A percentile compares a stretch with the other conserved stretches of the same genome.
Evolutionary conservation across 2,888 invertebrate species (phyloP).

Genomic region (Incurvaria masculella): DNA sequence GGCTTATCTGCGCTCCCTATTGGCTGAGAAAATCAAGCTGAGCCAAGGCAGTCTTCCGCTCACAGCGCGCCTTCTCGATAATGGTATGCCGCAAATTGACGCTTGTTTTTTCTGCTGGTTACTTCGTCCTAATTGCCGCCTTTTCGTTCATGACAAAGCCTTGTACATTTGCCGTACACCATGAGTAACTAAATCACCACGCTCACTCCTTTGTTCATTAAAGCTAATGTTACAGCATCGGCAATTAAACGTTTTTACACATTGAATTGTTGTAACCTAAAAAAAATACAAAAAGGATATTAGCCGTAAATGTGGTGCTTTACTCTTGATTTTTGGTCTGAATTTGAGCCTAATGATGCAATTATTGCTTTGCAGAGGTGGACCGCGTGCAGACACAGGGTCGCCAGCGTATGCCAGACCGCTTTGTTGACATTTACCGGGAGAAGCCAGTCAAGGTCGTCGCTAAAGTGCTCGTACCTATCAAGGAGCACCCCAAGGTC

Average conservation of each 20-base stretch:
- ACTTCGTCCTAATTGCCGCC: too few species aligned
- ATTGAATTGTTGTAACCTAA: too few species aligned
- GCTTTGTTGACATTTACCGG: constrained; percentile 74
- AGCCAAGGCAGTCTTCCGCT: constrained; percentile 67
- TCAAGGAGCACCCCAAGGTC: constrained; percentile 72
- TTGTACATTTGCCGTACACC: constrained; percentile 4
- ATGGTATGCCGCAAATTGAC: constrained; percentile 52
- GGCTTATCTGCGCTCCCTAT: constrained; percentile 72
- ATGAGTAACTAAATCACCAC: too few species aligned
- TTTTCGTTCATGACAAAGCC: constrained; percentile 6
- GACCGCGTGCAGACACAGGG: constrained; percentile 68
- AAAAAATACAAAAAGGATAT: too few species aligned
- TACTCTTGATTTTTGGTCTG: too few species aligned
- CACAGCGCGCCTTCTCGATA: constrained; percentile 66
- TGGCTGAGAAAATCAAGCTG: constrained; percentile 67
- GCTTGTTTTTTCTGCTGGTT: too few species aligned
- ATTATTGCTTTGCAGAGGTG: constrained; percentile 65
- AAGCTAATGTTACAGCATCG: too few species aligned
- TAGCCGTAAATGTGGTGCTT: too few species aligned
- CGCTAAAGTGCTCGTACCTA: constrained; percentile 70
- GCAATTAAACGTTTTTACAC: too few species aligned
- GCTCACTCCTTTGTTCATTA: too few species aligned
- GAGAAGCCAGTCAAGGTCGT: constrained; percentile 70
- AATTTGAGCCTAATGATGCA: too few species aligned
- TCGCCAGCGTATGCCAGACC: constrained; percentile 62